Base-by-base conservation (phyloP, 2,888 invertebrate species). In the Tinea semifulvella region DNA sequence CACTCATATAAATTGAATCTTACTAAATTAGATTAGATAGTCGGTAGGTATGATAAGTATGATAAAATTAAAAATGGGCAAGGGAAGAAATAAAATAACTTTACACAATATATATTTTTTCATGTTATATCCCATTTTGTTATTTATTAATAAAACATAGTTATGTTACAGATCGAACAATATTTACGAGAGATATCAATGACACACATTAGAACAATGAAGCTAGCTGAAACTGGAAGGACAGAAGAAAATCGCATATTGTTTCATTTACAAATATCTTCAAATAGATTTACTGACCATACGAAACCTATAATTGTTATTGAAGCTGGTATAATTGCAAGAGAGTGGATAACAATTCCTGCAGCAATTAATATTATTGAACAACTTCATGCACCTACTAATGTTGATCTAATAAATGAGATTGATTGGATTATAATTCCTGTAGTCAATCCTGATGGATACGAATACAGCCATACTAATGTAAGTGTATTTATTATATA, bases 271-370 rank as follows among this genome's bases (percentile, higher is more conserved):
- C 85, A 80, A 57, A 58, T 88, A 26, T 82, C 83, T 1, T 68
- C 62, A 16, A 66, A 68, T 39, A 60, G 54, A 2, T 53, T 55
- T 2, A 52, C 51, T 8, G 54, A 55, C 17, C 44, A 36, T 11
- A 52, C 50, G 1, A 84, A 84, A 48, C 84, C 86, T 0, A 68
- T 79, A 2, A 69, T 86, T 39, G 61, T 87, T 6, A 60, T 87
- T 11, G 88, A 88, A 61, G 85, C 79, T 42, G 86, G 83, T 2
- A 84, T 86, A 14, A 86, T 84, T 54, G 86, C 87, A 1, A 82
- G 90, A 45, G 89, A 91, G 61, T 90, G 90, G 90, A 85, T 88
- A 16, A 85, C 90, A 0, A 83, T 88, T 2, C 83, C 87, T 14
- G 80, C 86, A 1, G 86, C 86, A 0, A 58, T 89, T 0, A 88